Base-by-base conservation (phyloP, 2,797 vertebrate species). In the Sylvilagus floridanus region DNA sequence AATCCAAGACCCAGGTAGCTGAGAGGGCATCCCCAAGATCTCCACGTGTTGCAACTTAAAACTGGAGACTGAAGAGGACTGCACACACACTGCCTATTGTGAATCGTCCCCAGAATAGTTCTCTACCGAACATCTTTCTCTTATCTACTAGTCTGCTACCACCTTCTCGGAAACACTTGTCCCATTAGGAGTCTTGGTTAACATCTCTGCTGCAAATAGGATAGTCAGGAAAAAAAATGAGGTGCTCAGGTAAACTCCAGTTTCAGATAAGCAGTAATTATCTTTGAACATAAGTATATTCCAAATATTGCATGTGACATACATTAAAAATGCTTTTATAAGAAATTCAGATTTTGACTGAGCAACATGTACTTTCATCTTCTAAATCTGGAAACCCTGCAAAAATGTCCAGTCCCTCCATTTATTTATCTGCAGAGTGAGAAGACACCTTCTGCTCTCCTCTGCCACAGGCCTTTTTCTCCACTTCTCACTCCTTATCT, bases 261-360 rank as follows among this genome's bases (percentile, higher is more conserved):
- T 73, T 94, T 93, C 32, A 88, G 78, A 82, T 57, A 65, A 84
- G 22, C 22, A 73, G 73, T 21, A 88, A 35, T 10, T 65, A 76
- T 88, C 79, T 42, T 77, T 52, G 28, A 82, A 50, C 65, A 66
- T 77, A 87, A 85, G 26, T 92, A 30, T 60, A n/a, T 24, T 12
- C 35, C 19, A 37, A 37, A 68, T 90, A 71, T 54, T 54, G 4
- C 22, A 81, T 28, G 50, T 13, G 84, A 62, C 30, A 57, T 35
- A 14, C 1, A 79, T 2, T 62, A 84, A 85, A 76, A 62, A 68
- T 7, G 0, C 50, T 86, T 88, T 60, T 85, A 57, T 66, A 10
- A 0, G 12, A 86, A 87, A 94, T 57, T 93, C 50, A 54, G 73
- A 63, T 62, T 86, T 47, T 83, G 63, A 62, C 14, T 19, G 62